phyloP scores from a whole-genome alignment of 1,140 invertebrate genomes.

The Maconellicoccus hirsutus region DNA sequence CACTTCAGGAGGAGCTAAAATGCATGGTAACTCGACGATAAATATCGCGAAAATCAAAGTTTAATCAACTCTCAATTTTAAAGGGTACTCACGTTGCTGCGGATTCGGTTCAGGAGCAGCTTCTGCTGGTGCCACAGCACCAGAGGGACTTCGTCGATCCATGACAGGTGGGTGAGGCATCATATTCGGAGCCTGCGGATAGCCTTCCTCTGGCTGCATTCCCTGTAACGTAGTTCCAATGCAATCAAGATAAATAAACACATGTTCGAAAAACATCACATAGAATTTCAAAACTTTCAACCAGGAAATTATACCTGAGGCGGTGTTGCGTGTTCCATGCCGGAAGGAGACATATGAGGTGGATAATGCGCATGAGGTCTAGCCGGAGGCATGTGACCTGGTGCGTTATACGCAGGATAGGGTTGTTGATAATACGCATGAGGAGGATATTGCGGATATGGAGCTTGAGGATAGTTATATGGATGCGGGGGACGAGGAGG shows the following conservation, averaged over 20 bases:
- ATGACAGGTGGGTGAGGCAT: background rate
- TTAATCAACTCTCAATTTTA: too few species aligned
- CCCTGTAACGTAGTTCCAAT: background rate
- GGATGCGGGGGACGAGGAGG: slow-evolving; percentile 21
- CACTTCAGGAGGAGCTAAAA: too few species aligned
- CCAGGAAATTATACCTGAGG: background rate
- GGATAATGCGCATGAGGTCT: slow-evolving; percentile 12
- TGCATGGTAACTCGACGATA: too few species aligned
- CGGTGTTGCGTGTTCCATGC: background rate
- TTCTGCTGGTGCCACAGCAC: background rate
- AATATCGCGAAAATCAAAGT: too few species aligned
- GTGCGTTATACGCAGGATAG: background rate
- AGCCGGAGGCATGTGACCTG: background rate
- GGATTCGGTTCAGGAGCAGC: background rate
- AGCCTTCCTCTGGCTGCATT: background rate
- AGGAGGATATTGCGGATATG: slow-evolving; percentile 21
- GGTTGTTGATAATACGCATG: slow-evolving; percentile 15
- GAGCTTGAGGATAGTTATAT: slow-evolving; percentile 17
- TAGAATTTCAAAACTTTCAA: too few species aligned
- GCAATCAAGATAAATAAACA: background rate
- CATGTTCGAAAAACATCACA: too few species aligned
- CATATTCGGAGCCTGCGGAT: background rate
- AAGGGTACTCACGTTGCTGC: background rate
- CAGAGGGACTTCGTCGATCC: background rate
- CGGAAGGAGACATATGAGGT: background rate